A percentile compares a stretch with the other conserved stretches of the same genome.
These are phyloP conservation scores for Phycodurus eques DNA, from an alignment of 2,113 vertebrate genomes.

Conservation along the genomic window DNA sequence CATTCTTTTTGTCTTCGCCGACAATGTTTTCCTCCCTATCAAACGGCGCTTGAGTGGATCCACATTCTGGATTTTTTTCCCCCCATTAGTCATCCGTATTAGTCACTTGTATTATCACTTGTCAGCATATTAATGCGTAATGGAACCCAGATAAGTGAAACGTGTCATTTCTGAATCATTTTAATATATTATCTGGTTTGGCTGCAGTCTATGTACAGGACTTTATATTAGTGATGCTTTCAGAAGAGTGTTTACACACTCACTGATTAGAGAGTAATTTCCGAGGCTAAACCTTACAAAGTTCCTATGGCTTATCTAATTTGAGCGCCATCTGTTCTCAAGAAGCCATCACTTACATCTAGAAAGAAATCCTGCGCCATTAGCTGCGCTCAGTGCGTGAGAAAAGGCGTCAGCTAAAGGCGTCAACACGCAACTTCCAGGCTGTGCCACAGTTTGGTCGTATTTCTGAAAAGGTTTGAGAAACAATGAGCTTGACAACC, in stretches of 20 bases:
- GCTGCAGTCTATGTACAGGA: background rate
- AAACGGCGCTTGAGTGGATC: background rate
- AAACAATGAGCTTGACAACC: background rate
- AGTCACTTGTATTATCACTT: background rate
- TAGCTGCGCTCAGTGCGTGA: no score
- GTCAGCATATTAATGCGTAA: conserved; percentile 26
- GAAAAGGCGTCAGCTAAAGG: no score
- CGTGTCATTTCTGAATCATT: background rate
- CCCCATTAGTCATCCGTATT: background rate
- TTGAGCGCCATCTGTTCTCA: background rate
- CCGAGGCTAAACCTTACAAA: background rate
- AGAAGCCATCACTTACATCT: no score
- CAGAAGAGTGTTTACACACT: background rate
- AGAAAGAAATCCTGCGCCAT: no score
- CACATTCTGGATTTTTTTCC: conserved; percentile 9
- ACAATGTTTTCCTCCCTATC: no score
- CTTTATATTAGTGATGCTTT: background rate
- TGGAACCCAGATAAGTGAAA: background rate
- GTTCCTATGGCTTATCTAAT: background rate
- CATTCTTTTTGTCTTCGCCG: no score
- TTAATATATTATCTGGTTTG: background rate
- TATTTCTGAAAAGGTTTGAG: no score
- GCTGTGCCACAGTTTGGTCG: no score
- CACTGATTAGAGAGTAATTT: background rate
- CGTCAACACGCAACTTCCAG: no score